These are phyloP conservation scores for Cyprichromis sp. DNA, from an alignment of 2,113 vertebrate species.

Conservation along the genomic window DNA sequence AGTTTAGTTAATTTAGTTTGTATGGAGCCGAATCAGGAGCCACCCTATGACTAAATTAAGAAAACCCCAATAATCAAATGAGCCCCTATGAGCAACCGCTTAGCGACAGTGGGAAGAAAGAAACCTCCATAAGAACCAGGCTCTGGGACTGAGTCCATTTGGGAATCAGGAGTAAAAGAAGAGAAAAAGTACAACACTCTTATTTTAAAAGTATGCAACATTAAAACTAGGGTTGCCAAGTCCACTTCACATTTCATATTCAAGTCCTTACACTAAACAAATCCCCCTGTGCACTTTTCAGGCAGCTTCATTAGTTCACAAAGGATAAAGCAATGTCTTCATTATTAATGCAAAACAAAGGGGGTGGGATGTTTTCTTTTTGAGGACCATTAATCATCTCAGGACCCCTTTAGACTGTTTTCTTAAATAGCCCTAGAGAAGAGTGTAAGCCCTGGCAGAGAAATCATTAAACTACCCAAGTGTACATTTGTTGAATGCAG, in stretches of 20 bases:
- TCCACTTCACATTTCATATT: neutral
- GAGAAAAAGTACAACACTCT: neutral
- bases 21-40: neutral
- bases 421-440: neutral
- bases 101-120: neutral
- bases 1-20: neutral
- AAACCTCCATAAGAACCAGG: neutral
- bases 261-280: neutral
- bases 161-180: neutral
- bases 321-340: neutral
- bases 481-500: neutral
- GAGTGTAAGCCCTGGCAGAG: neutral
- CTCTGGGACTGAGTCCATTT: fast-evolving
- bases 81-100: fast-evolving
- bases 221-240: neutral
- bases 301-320: neutral
- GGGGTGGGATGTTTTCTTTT: neutral
- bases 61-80: neutral
- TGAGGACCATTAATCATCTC: neutral
- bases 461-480: neutral
- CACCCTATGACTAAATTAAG: neutral
- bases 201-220: neutral
- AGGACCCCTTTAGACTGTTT: neutral
- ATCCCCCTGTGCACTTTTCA: neutral
- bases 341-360: neutral